Evolutionary conservation across 2,113 vertebrate genomes (phyloP).

Genomic region (Okapia johnstoni): DNA sequence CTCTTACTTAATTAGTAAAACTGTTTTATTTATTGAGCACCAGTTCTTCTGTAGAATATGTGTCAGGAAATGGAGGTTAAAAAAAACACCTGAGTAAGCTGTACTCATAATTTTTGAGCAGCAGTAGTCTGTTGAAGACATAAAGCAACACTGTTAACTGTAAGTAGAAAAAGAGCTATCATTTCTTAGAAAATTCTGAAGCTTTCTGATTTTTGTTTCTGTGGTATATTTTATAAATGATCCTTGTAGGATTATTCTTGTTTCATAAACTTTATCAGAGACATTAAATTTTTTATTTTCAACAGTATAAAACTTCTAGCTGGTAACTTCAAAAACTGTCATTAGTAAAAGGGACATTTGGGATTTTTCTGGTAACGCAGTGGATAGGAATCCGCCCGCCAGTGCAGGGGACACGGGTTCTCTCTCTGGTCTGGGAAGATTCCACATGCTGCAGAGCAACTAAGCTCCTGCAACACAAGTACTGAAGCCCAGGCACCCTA

Average conservation of each 20-base stretch:
- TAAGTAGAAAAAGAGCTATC: neutral
- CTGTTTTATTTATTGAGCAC: neutral
- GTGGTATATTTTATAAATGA: neutral
- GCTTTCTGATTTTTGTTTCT: neutral
- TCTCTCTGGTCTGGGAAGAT: neutral
- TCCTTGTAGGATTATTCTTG: neutral
- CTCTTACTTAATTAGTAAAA: neutral
- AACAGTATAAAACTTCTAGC: neutral
- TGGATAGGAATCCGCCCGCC: neutral
- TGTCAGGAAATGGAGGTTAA: neutral
- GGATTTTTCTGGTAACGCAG: neutral
- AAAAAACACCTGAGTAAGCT: neutral
- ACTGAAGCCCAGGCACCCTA: neutral
- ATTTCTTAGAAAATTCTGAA: neutral
- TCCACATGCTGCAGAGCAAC: neutral
- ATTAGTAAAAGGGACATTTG: neutral
- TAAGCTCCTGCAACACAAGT: neutral
- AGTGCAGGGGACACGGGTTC: neutral
- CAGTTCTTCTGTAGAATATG: neutral
- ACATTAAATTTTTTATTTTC: neutral
- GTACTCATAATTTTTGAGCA: neutral
- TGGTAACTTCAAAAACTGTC: neutral
- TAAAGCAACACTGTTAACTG: neutral
- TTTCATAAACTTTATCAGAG: neutral
- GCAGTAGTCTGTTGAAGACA: neutral